A percentile compares a stretch with the other conserved stretches of the same genome.
Conservation (phyloP, 2,888 invertebrate genomes). For the Apomyelois bistriatella region DNA sequence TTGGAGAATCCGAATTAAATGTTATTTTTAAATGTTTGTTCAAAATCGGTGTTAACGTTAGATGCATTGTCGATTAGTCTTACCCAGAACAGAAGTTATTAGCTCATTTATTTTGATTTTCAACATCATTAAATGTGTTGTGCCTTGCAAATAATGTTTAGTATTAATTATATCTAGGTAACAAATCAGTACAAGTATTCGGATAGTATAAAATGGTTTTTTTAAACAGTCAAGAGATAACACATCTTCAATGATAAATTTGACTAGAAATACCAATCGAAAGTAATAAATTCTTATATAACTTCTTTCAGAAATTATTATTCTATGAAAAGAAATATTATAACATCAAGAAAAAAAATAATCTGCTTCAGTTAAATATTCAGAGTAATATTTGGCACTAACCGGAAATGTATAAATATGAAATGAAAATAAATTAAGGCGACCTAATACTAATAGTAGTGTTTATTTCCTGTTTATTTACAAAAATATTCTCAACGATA, state of each 20-base stretch:
- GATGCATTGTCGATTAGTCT: too few relatives aligned
- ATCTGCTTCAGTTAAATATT: neutral
- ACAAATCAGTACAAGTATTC: too few relatives aligned
- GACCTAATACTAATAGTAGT: conserved; percentile 16
- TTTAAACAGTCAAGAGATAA: neutral
- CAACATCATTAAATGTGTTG: too few relatives aligned
- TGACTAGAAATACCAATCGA: conserved; percentile 5
- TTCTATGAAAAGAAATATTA: neutral
- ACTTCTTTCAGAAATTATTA: too few relatives aligned
- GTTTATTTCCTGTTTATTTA: neutral
- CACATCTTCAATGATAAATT: neutral
- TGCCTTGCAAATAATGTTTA: too few relatives aligned
- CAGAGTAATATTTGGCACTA: neutral
- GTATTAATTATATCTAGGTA: too few relatives aligned
- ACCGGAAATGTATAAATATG: neutral
- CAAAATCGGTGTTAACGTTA: too few relatives aligned
- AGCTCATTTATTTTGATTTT: too few relatives aligned
- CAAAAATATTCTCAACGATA: conserved; percentile 5
- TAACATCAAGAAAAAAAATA: neutral
- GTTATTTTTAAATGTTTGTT: too few relatives aligned
- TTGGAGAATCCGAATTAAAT: neutral
- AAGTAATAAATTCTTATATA: neutral
- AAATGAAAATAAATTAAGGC: conserved; percentile 23
- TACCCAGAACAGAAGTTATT: too few relatives aligned
- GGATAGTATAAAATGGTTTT: too few relatives aligned